Percentiles rank a stretch among this genome's conserved stretches.
These are phyloP conservation scores for Nycticryphes semicollaris DNA, from an alignment of 2,113 vertebrate species.

Conservation along the genomic window DNA sequence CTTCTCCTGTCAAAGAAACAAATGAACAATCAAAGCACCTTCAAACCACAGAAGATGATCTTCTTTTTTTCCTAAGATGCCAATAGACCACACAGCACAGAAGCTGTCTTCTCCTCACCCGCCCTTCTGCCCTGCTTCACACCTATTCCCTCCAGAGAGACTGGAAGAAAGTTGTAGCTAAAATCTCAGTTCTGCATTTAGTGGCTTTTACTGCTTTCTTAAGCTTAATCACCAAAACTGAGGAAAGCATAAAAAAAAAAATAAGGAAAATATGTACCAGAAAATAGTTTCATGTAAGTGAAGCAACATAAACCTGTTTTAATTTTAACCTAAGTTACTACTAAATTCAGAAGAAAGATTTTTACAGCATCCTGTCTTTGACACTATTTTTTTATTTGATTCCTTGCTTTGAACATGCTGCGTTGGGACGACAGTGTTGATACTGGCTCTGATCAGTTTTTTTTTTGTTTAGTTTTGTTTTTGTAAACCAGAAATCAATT, in stretches of 20 bases:
- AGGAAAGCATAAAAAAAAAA: neutral
- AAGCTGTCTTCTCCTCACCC: neutral
- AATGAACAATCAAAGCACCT: neutral
- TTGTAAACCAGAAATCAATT: slow-evolving; percentile 20
- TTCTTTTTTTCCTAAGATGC: neutral
- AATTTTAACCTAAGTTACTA: neutral
- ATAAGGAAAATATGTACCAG: neutral
- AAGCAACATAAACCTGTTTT: neutral
- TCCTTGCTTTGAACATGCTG: neutral
- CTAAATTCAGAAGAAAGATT: neutral
- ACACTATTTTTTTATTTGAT: neutral
- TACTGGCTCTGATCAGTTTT: neutral
- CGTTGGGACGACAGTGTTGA: neutral
- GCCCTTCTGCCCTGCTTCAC: neutral
- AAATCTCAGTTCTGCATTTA: neutral
- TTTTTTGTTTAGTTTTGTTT: neutral
- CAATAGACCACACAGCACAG: neutral
- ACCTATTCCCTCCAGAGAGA: neutral
- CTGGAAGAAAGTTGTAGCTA: neutral
- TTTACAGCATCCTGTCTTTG: neutral
- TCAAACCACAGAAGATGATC: neutral
- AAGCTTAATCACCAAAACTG: neutral
- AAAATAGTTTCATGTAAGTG: neutral
- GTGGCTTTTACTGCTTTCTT: neutral
- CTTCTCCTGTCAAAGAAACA: neutral